phyloP scores from a whole-genome alignment of 2,888 invertebrate species.

The Nomada flava region DNA sequence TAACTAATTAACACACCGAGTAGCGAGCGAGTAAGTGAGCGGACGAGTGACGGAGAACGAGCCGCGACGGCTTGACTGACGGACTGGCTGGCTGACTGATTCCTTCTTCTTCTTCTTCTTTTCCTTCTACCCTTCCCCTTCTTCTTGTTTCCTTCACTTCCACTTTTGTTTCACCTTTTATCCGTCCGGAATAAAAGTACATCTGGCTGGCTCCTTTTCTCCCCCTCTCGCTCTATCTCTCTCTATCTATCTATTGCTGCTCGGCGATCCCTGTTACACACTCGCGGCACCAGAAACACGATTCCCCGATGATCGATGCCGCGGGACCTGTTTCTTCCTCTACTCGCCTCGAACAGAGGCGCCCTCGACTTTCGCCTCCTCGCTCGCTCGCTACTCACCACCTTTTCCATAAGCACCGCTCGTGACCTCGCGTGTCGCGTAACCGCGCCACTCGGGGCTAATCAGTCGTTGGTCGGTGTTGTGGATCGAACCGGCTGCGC shows the following conservation, averaged over 20 bases:
- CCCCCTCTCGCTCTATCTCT: neutral
- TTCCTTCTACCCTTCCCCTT: conserved; percentile 33
- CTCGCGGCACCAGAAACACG: neutral
- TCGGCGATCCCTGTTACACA: neutral
- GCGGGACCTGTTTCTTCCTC: conserved; percentile 50
- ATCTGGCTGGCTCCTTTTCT: neutral
- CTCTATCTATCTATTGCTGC: neutral
- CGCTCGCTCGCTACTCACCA: conserved; percentile 57
- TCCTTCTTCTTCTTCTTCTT: conserved; percentile 60
- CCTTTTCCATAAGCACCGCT: conserved; percentile 60
- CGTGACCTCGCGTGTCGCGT: conserved; percentile 66
- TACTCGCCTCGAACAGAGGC: conserved; percentile 55
- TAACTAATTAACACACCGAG: conserved; percentile 85
- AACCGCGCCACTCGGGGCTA: conserved; percentile 62
- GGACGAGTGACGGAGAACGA: conserved; percentile 79
- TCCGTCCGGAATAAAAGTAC: neutral
- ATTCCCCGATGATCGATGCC: conserved; percentile 66
- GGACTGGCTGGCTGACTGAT: conserved; percentile 73
- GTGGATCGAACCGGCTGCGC: conserved; percentile 45
- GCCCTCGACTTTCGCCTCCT: conserved; percentile 54
- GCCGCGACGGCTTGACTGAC: conserved; percentile 74
- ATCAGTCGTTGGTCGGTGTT: conserved; percentile 53
- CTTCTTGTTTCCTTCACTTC: conserved; percentile 43
- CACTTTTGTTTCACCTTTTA: no score
- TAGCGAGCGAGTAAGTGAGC: conserved; percentile 80